Percentiles rank a stretch among this genome's conserved stretches.
Evolutionary conservation across 1,140 invertebrate species (phyloP).

Genomic region (Scaptodrosophila lebanonensis): DNA sequence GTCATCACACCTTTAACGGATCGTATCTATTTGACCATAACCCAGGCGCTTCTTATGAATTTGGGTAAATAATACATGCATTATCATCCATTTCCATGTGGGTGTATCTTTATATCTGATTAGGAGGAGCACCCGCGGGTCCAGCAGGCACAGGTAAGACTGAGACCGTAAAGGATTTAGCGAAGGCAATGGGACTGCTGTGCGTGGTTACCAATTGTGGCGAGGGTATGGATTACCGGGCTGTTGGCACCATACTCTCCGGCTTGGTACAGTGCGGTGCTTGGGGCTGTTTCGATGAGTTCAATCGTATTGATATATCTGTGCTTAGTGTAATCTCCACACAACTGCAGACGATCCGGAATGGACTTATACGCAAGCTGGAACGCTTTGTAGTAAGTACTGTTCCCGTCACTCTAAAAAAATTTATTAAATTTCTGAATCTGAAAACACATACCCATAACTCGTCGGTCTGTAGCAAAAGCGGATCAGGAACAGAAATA

Average conservation of each 20-base stretch:
- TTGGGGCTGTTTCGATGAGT: conserved; percentile 95
- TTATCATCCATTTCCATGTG: no score
- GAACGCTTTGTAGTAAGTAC: conserved; percentile 84
- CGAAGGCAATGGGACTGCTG: conserved; percentile 90
- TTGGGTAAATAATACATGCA: no score
- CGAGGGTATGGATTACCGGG: conserved; percentile 92
- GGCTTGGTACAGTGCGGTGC: conserved; percentile 87
- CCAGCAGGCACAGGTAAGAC: conserved; percentile 90
- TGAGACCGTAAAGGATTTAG: conserved; percentile 93
- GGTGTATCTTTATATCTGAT: no score
- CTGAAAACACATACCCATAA: no score
- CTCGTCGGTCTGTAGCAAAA: no score
- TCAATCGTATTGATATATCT: conserved; percentile 93
- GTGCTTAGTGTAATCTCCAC: conserved; percentile 94
- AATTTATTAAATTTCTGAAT: no score
- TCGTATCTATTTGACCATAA: conserved; percentile 93
- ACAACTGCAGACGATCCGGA: conserved; percentile 91
- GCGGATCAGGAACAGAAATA: no score
- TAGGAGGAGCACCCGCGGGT: conserved; percentile 90
- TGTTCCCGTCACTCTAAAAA: no score
- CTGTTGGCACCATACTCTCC: conserved; percentile 90
- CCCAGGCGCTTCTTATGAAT: conserved; percentile 92
- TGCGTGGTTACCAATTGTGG: conserved; percentile 95
- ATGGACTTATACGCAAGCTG: conserved; percentile 85
- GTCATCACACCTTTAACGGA: conserved; percentile 95